Evolutionary conservation across 2,888 invertebrate genomes (phyloP).

Genomic region (Synanthedon vespiformis): DNA sequence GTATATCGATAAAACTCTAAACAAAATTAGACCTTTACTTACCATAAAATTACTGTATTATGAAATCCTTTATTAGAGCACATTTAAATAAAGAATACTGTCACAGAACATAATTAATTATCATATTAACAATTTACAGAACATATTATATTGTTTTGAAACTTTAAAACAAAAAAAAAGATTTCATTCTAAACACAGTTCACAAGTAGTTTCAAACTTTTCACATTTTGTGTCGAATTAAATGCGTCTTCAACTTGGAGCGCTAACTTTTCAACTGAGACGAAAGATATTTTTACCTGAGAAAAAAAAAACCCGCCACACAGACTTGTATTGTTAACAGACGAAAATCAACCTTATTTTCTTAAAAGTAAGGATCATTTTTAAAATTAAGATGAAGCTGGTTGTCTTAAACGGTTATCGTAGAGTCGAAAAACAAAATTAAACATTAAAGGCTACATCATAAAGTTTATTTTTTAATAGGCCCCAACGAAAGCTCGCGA

Average conservation of each 20-base stretch:
- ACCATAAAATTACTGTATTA: slow-evolving; percentile 32
- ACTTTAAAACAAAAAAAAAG: not conserved
- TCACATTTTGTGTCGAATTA: not conserved
- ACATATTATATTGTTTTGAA: not conserved
- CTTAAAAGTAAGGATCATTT: not conserved
- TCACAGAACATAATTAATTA: not conserved
- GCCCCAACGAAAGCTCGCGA: not conserved
- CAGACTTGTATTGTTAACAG: not conserved
- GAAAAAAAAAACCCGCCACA: slow-evolving; percentile 41
- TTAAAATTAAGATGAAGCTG: not conserved
- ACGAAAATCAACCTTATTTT: not conserved
- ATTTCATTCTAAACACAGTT: not conserved
- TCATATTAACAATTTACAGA: not conserved
- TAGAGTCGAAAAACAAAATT: not conserved
- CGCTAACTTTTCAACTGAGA: slow-evolving; percentile 48
- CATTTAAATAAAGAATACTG: slow-evolving; percentile 4
- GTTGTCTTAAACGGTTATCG: too few species aligned
- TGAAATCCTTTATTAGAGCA: slow-evolving; percentile 37
- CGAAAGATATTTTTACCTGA: slow-evolving; percentile 65
- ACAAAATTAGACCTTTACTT: slow-evolving; percentile 20
- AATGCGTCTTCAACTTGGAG: slow-evolving; percentile 2
- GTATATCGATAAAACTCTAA: not conserved
- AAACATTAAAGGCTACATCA: not conserved
- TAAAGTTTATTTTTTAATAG: not conserved
- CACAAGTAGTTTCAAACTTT: too few species aligned